Percentiles rank a stretch among this genome's conserved stretches.
These are phyloP conservation scores for Cyclura pinguis DNA, from an alignment of 2,797 vertebrate genomes.

Conservation along the genomic window DNA sequence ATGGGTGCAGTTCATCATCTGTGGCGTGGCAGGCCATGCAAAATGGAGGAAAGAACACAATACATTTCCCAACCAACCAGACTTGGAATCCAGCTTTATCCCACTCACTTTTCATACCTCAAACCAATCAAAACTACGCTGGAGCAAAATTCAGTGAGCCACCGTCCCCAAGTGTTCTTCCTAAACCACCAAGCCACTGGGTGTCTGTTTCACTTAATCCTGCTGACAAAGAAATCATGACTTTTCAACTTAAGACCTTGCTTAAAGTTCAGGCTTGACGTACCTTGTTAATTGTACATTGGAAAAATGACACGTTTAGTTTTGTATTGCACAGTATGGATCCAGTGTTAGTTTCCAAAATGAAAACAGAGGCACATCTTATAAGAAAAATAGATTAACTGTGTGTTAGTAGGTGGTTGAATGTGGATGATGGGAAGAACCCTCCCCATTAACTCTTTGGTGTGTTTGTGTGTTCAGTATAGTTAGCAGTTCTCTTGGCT, in stretches of 20 bases:
- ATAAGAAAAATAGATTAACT: conserved; percentile 37
- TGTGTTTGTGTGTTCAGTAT: conserved; percentile 55
- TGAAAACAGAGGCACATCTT: conserved; percentile 17
- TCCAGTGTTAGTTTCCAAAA: conserved; percentile 29
- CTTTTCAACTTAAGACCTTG: conserved; percentile 97
- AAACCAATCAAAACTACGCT: conserved; percentile 91
- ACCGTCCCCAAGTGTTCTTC: conserved; percentile 94
- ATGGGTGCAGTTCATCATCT: conserved; percentile 82
- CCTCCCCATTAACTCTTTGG: conserved; percentile 22
- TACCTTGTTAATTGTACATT: conserved; percentile 1
- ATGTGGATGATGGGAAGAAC: conserved; percentile 12
- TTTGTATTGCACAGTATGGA: conserved; percentile 49
- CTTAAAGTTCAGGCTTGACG: conserved; percentile 95
- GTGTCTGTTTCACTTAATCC: conserved; percentile 90
- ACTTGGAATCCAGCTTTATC: conserved; percentile 86
- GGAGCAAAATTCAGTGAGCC: conserved; percentile 98
- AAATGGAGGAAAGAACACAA: conserved; percentile 83
- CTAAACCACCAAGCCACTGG: conserved; percentile 97
- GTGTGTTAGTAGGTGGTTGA: conserved; percentile 37
- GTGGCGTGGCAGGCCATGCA: conserved; percentile 93
- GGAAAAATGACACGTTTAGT: conserved; percentile 45
- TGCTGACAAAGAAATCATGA: conserved; percentile 94
- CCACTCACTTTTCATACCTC: conserved; percentile 86
- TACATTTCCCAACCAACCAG: conserved; percentile 85
- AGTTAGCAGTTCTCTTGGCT: conserved; percentile 54